phyloP scores from a whole-genome alignment of 2,888 invertebrate genomes.

The Sturmia bella region DNA sequence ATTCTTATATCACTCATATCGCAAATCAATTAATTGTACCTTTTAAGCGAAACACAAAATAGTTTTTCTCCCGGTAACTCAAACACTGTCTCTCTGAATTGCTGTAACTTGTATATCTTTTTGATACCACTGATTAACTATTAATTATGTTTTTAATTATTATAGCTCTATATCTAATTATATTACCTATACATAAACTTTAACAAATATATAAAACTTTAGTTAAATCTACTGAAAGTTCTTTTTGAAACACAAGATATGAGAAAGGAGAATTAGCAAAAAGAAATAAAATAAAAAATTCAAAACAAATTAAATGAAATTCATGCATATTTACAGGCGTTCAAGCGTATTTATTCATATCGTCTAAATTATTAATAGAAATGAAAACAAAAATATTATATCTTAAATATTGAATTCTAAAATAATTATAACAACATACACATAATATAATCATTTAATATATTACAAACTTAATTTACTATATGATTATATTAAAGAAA shows the following conservation, averaged over 20 bases:
- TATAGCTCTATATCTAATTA: slow-evolving; percentile 26
- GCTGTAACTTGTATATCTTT: slow-evolving; percentile 39
- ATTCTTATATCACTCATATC: too few species aligned
- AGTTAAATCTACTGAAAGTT: slow-evolving; percentile 34
- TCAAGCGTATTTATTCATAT: slow-evolving; percentile 67
- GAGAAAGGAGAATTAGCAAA: slow-evolving; percentile 25
- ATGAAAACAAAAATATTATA: slow-evolving; percentile 22
- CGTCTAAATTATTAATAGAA: slow-evolving; percentile 50
- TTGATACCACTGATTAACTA: slow-evolving; percentile 65
- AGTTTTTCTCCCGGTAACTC: background rate
- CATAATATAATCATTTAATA: slow-evolving; percentile 68
- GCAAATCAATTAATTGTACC: slow-evolving; percentile 42
- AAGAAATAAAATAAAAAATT: slow-evolving; percentile 26
- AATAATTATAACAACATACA: slow-evolving; percentile 65
- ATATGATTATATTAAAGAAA: slow-evolving; percentile 63
- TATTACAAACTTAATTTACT: slow-evolving; percentile 65
- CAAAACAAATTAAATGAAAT: slow-evolving; percentile 68
- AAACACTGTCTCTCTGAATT: background rate
- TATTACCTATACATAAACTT: slow-evolving; percentile 1
- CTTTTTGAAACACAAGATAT: slow-evolving; percentile 34
- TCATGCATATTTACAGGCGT: slow-evolving; percentile 72
- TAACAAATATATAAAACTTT: slow-evolving; percentile 27
- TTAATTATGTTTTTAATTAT: slow-evolving; percentile 29
- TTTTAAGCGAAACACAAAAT: background rate
- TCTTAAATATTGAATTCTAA: slow-evolving; percentile 65